A percentile compares a stretch with the other conserved stretches of the same genome.
These are phyloP conservation scores for Parambassis ranga DNA, from an alignment of 2,797 vertebrate genomes.

Conservation along the genomic window DNA sequence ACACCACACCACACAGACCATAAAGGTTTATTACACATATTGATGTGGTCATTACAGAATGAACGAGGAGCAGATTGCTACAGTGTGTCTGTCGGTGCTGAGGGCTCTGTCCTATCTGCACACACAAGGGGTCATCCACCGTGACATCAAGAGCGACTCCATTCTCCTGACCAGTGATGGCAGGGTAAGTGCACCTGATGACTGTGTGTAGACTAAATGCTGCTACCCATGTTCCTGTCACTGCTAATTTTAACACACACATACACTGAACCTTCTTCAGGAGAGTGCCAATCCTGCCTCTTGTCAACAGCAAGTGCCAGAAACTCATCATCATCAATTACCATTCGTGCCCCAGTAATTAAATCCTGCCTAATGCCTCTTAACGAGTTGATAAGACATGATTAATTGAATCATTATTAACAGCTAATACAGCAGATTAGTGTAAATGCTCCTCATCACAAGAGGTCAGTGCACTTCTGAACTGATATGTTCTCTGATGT, in stretches of 20 bases:
- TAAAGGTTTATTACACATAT: too few relatives aligned
- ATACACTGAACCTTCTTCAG: slow-evolving; percentile 27
- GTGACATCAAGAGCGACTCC: slow-evolving; percentile 98
- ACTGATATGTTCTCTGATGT: neutral
- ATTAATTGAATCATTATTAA: slow-evolving; percentile 71
- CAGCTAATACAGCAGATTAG: slow-evolving; percentile 64
- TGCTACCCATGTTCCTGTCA: neutral
- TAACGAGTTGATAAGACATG: slow-evolving; percentile 72
- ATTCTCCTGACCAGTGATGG: slow-evolving; percentile 97
- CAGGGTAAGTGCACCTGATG: slow-evolving; percentile 78
- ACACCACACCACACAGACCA: too few relatives aligned
- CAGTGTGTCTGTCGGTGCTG: slow-evolving; percentile 94
- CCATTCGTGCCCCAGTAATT: slow-evolving; percentile 70
- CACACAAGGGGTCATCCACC: slow-evolving; percentile 97
- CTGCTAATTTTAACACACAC: slow-evolving; percentile 7
- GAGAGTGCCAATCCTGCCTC: slow-evolving; percentile 24
- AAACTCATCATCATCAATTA: slow-evolving; percentile 75
- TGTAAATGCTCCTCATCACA: slow-evolving; percentile 53
- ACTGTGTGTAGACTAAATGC: neutral
- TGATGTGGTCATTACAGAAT: slow-evolving; percentile 88
- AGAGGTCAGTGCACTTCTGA: slow-evolving; percentile 54
- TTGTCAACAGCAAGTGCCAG: slow-evolving; percentile 56
- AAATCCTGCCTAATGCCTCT: slow-evolving; percentile 68
- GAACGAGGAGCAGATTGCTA: slow-evolving; percentile 99
- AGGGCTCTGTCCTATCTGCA: slow-evolving; percentile 95